A percentile compares a stretch with the other conserved stretches of the same genome.
Evolutionary conservation across 2,797 vertebrate species (phyloP).

Genomic region (Pempheris klunzingeri): DNA sequence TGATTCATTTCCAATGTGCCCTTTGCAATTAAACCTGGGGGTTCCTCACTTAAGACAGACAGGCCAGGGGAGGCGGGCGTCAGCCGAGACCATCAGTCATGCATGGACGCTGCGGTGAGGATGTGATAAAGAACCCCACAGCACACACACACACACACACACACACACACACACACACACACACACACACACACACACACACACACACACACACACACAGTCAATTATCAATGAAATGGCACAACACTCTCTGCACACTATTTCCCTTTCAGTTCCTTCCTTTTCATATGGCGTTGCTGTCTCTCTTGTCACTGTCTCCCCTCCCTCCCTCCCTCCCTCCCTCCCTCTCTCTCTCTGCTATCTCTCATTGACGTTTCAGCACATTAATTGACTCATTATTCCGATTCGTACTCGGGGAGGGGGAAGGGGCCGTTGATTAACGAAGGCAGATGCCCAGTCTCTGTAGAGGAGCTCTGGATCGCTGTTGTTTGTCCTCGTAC

Average conservation of each 20-base stretch:
- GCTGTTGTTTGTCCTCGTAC: slow-evolving; percentile 85
- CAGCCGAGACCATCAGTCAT: slow-evolving; percentile 84
- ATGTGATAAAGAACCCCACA: slow-evolving; percentile 67
- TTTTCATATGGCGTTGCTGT: not conserved
- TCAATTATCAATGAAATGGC: slow-evolving; percentile 55
- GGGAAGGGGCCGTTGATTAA: slow-evolving; percentile 86
- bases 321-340: slow-evolving; percentile 80
- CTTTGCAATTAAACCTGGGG: slow-evolving; percentile 75
- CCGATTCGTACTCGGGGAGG: slow-evolving; percentile 86
- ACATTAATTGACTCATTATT: slow-evolving; percentile 97
- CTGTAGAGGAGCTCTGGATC: slow-evolving; percentile 85
- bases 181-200: slow-evolving; percentile 16
- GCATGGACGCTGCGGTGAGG: slow-evolving; percentile 74
- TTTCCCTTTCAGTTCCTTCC: slow-evolving; percentile 38
- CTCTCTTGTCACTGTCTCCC: slow-evolving; percentile 42
- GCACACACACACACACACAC: slow-evolving; percentile 64
- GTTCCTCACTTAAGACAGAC: slow-evolving; percentile 78
- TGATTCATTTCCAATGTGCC: slow-evolving; percentile 79
- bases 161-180: slow-evolving; percentile 23
- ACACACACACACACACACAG: slow-evolving; percentile 34
- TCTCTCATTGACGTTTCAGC: slow-evolving; percentile 93
- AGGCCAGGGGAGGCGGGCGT: slow-evolving; percentile 70
- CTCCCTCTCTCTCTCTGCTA: slow-evolving; percentile 78
- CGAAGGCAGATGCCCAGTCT: slow-evolving; percentile 91
- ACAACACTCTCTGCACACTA: slow-evolving; percentile 23